Conservation (phyloP, 2,888 invertebrate genomes). For the Phortica okadai region DNA sequence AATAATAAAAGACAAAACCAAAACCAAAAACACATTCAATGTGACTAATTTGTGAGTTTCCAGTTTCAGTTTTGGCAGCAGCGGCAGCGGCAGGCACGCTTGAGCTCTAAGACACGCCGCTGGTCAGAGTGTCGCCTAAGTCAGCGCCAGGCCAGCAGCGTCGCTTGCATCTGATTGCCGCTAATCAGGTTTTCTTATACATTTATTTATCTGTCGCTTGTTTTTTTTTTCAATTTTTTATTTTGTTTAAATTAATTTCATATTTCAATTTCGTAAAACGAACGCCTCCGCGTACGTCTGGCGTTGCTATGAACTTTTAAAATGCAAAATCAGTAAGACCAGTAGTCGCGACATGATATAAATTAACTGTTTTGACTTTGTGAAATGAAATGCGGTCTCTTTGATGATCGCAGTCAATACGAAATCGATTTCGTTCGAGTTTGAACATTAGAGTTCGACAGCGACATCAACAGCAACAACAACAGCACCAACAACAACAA, state of each 20-base stretch:
- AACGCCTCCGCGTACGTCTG: constrained; percentile 21
- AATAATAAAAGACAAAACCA: constrained; percentile 22
- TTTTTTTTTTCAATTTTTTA: constrained; percentile 1
- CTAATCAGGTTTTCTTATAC: constrained; percentile 61
- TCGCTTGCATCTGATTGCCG: constrained; percentile 57
- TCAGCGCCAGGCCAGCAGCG: neutral
- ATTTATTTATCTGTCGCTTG: constrained; percentile 30
- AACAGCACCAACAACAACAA: neutral
- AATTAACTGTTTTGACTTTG: constrained; percentile 75
- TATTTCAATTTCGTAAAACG: constrained; percentile 68
- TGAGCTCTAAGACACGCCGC: neutral
- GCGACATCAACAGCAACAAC: neutral
- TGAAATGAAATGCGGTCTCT: constrained; percentile 69
- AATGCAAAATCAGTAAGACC: constrained; percentile 75
- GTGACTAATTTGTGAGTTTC: constrained; percentile 62
- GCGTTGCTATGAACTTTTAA: constrained; percentile 40
- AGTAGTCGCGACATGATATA: constrained; percentile 75
- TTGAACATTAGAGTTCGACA: constrained; percentile 8
- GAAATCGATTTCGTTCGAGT: neutral
- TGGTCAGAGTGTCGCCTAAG: neutral
- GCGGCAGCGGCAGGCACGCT: neutral
- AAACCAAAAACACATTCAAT: constrained; percentile 62
- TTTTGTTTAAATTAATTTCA: constrained; percentile 67
- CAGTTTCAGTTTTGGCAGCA: constrained; percentile 46
- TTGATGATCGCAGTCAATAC: constrained; percentile 47